Base-by-base conservation (phyloP, 2,888 invertebrate species). In the Caradrina kadenii region DNA sequence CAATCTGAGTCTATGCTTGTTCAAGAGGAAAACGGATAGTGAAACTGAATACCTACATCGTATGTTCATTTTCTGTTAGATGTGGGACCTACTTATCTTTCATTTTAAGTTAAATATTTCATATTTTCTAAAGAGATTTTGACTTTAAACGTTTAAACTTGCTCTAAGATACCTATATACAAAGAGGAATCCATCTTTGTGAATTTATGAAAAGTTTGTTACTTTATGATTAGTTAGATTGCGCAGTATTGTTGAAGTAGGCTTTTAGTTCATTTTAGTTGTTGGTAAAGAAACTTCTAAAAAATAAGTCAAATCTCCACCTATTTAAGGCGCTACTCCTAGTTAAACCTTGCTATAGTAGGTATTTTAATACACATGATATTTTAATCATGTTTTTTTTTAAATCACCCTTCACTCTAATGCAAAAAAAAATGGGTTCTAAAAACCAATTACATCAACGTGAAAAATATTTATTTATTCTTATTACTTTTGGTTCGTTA, bases 1-100 rank as follows among this genome's bases (percentile, higher is more conserved):
- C 91, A 92, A 93, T 93, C 92, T 87, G 84, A 89, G 90, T 88
- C 89, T 91, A 90, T 89, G 87, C 90, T 88, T 86, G 87, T 83
- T 86, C 86, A 87, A 86, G 83, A 88, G 89, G 85, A 90, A 89
- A 89, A 88, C 82, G 80, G 68, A 73, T 81, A 86, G 81, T 84
- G 82, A 87, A 86, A 87, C 83, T 79, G 82, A 85, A 84, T 84
- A 84, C 81, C 76, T 87, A 85, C 84, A 75, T 79, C 74, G 81
- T 81, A 82, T 85, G 83, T 71, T 86, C 79, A 85, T 87, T 86
- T 88, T 84, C 73, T 77, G 79, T 81, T 67, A 67, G 76, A 72
- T 80, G 73, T 79, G 63, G 67, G 58, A 67, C 73, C 31, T 63
- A 61, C 39, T 69, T 64, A 63, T 53, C 21, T 65, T 74, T 77